phyloP scores from a whole-genome alignment of 1,140 invertebrate genomes.

The Odontomachus brunneus region DNA sequence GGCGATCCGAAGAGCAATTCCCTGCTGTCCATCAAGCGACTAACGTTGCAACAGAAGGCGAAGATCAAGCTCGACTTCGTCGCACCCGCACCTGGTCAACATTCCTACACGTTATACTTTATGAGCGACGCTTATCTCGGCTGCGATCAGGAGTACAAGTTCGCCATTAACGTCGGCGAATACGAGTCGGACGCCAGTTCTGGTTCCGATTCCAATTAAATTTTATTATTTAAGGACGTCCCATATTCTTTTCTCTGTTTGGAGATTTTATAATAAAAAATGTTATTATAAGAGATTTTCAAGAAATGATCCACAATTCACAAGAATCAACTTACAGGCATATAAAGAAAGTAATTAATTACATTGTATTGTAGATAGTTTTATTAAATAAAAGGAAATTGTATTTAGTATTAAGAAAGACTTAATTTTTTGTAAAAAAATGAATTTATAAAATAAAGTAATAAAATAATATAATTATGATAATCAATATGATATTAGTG shows the following conservation, averaged over 20 bases:
- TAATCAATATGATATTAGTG: too few relatives aligned
- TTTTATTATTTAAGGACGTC: neutral
- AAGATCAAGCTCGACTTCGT: slow-evolving; percentile 98
- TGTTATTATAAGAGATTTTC: neutral
- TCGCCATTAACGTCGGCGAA: slow-evolving; percentile 92
- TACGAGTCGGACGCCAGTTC: slow-evolving; percentile 87
- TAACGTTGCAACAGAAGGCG: slow-evolving; percentile 97
- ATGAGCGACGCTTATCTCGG: slow-evolving; percentile 99
- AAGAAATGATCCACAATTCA: too few relatives aligned
- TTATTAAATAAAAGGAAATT: too few relatives aligned
- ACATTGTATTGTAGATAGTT: too few relatives aligned
- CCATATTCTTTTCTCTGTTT: neutral
- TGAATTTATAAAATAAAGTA: too few relatives aligned
- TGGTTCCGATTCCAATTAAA: slow-evolving; percentile 85
- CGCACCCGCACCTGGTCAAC: slow-evolving; percentile 93
- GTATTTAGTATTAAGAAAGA: too few relatives aligned
- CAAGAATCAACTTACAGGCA: too few relatives aligned
- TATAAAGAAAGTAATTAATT: too few relatives aligned
- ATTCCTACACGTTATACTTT: slow-evolving; percentile 98
- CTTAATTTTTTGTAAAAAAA: too few relatives aligned
- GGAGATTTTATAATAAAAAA: neutral
- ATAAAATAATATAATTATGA: too few relatives aligned
- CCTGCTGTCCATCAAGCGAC: slow-evolving; percentile 97
- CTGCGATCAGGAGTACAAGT: slow-evolving; percentile 98
- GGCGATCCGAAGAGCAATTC: slow-evolving; percentile 98